phyloP scores from a whole-genome alignment of 2,113 vertebrate genomes.

The Fulica atra region DNA sequence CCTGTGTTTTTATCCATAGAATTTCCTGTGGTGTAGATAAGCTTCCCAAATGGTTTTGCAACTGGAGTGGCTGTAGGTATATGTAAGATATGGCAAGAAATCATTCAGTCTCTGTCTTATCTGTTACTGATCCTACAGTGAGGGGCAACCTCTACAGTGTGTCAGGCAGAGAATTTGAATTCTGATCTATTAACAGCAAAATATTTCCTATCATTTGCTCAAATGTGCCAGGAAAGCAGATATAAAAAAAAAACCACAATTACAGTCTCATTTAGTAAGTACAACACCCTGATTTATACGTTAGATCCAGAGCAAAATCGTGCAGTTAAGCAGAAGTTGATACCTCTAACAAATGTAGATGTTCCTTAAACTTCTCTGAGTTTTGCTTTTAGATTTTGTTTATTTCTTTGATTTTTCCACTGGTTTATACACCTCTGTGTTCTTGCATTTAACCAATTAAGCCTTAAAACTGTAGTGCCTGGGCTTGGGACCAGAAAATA shows the following conservation, averaged over 20 bases:
- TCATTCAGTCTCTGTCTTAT: background rate
- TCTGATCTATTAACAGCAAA: background rate
- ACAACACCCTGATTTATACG: background rate
- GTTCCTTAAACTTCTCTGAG: background rate
- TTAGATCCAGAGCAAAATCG: background rate
- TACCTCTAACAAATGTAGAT: background rate
- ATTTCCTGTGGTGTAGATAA: background rate
- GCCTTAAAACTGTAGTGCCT: background rate
- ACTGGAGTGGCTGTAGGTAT: rapidly evolving
- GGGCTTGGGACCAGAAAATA: background rate
- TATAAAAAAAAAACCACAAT: background rate
- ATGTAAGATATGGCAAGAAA: background rate
- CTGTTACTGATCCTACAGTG: background rate
- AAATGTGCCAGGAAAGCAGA: background rate
- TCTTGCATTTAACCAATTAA: background rate
- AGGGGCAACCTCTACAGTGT: background rate
- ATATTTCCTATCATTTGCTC: background rate
- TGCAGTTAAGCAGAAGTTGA: background rate
- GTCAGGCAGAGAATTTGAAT: background rate
- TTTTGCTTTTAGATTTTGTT: background rate
- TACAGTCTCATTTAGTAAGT: background rate
- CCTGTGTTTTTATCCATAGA: background rate
- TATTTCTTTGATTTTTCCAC: background rate
- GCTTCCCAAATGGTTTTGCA: background rate
- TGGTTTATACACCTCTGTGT: background rate